phyloP scores from a whole-genome alignment of 2,113 vertebrate genomes.

The Cacatua alba region DNA sequence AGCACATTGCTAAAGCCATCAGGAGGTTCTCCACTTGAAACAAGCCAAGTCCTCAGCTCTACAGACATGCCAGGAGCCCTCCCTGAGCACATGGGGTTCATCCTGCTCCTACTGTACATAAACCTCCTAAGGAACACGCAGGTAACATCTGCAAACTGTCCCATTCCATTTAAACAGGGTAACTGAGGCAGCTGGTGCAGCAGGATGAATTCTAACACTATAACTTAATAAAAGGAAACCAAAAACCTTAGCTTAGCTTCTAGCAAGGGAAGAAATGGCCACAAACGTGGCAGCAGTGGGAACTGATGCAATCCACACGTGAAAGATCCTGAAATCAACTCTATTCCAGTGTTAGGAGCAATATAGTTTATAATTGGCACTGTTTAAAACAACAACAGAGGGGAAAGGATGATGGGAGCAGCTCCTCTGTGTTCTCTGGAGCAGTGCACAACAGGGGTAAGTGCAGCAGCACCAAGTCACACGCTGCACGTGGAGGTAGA shows the following conservation, averaged over 20 bases:
- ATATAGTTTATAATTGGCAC: rapidly evolving
- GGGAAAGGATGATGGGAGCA: background rate
- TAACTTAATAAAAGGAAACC: background rate
- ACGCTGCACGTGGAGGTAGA: rapidly evolving
- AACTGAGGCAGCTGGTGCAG: background rate
- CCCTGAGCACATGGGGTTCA: rapidly evolving
- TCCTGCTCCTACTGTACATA: background rate
- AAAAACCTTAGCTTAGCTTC: background rate
- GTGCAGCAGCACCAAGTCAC: rapidly evolving
- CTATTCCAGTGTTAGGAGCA: background rate
- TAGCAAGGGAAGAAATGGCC: background rate
- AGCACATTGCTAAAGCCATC: background rate
- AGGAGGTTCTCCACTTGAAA: background rate
- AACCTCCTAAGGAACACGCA: background rate
- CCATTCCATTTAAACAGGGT: background rate
- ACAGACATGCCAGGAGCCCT: background rate
- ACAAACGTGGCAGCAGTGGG: background rate
- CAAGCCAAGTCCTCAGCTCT: background rate
- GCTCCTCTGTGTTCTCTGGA: background rate
- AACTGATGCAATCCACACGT: rapidly evolving
- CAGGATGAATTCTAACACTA: background rate
- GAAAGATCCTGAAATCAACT: background rate
- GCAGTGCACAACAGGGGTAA: rapidly evolving
- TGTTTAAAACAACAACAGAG: rapidly evolving
- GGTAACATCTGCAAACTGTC: background rate